phyloP scores from a whole-genome alignment of 2,113 vertebrate genomes.

The Odocoileus hemionus region DNA sequence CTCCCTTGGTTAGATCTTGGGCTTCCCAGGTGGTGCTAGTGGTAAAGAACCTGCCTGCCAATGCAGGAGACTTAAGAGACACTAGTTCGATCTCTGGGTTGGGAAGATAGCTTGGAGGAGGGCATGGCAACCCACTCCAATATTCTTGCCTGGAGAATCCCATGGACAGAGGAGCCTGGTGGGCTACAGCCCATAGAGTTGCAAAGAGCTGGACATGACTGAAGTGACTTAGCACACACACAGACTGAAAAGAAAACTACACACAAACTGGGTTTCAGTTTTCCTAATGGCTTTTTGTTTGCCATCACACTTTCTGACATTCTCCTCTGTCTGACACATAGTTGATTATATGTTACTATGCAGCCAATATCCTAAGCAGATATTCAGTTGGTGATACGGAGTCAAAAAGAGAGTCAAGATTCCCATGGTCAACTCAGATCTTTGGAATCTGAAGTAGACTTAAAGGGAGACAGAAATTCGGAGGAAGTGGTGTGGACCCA shows the following conservation, averaged over 20 bases:
- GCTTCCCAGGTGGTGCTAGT: background rate
- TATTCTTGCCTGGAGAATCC: background rate
- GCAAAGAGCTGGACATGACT: background rate
- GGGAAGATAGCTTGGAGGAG: background rate
- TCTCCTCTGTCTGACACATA: background rate
- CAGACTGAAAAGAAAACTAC: background rate
- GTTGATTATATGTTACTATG: background rate
- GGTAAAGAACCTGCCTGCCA: background rate
- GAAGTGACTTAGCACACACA: background rate
- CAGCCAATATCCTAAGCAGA: background rate
- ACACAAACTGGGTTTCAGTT: background rate
- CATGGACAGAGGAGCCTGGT: background rate
- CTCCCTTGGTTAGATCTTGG: background rate
- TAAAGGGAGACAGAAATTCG: background rate
- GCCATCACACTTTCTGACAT: background rate
- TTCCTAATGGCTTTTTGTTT: constrained; percentile 12
- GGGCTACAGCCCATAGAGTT: background rate
- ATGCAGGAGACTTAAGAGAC: background rate
- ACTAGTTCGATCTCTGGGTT: background rate
- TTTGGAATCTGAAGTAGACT: background rate
- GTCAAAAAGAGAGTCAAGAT: background rate
- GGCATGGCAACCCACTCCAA: background rate
- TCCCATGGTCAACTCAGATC: background rate
- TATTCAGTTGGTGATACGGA: background rate
- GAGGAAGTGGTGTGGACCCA: background rate